A percentile compares a stretch with the other conserved stretches of the same genome.
phyloP scores from a whole-genome alignment of 2,113 vertebrate species.

The Parus major region DNA sequence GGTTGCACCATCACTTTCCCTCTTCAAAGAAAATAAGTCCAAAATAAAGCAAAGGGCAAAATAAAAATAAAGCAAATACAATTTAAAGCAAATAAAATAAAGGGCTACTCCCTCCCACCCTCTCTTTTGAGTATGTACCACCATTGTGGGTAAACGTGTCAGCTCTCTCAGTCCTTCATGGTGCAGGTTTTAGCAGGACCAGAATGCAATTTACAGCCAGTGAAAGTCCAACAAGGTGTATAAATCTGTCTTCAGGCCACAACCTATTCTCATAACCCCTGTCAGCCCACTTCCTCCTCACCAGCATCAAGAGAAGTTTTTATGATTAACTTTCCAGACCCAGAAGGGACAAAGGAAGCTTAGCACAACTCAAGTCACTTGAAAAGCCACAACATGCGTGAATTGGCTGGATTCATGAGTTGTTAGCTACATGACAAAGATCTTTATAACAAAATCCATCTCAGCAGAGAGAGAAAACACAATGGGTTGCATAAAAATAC shows the following conservation, averaged over 20 bases:
- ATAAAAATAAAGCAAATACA: not conserved
- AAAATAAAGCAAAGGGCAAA: not conserved
- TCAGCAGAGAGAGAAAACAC: not conserved
- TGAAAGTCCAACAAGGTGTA: not conserved
- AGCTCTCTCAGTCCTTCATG: not conserved
- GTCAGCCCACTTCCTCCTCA: not conserved
- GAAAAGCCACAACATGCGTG: not conserved
- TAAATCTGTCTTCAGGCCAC: not conserved
- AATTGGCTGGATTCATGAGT: not conserved
- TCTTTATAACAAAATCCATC: not conserved
- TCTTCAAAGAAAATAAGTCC: not conserved
- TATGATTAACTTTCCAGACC: not conserved
- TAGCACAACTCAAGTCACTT: not conserved
- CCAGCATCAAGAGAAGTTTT: not conserved
- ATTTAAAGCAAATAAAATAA: too few species aligned
- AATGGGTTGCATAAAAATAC: not conserved
- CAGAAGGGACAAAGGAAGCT: not conserved
- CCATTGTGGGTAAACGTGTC: not conserved
- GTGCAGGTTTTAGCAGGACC: not conserved
- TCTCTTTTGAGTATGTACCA: not conserved
- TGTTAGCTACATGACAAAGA: not conserved
- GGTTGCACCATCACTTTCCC: not conserved
- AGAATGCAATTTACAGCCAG: conserved; percentile 1
- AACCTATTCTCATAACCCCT: not conserved
- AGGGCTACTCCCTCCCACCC: not conserved